Evolutionary conservation across 2,113 vertebrate genomes (phyloP).

Genomic region (Prionailurus viverrinus): DNA sequence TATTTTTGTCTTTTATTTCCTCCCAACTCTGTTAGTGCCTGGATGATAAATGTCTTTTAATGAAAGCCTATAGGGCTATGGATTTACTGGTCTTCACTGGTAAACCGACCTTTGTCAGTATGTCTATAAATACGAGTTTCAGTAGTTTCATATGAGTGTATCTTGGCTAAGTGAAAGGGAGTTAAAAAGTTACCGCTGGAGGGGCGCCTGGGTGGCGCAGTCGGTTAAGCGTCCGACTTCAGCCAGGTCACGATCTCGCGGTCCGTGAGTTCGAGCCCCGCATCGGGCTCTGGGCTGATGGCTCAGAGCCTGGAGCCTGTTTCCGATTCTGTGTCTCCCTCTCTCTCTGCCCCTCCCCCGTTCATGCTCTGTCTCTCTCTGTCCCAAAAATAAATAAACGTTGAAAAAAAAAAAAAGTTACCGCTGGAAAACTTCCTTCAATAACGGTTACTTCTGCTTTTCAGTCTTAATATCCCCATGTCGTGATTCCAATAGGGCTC

Average conservation of each 20-base stretch:
- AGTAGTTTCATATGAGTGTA: conserved; percentile 21
- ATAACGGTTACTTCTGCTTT: conserved; percentile 42
- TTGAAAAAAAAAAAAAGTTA: background rate
- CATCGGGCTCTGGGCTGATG: no score
- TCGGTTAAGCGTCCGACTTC: no score
- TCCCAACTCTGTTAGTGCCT: conserved; percentile 54
- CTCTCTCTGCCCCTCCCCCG: no score
- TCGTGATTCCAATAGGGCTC: conserved; percentile 26
- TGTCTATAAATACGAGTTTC: background rate
- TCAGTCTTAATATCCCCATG: background rate
- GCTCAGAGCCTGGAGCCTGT: no score
- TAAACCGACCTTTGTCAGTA: background rate
- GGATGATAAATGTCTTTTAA: conserved; percentile 71
- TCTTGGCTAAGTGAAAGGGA: conserved; percentile 65
- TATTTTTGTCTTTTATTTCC: conserved; percentile 63
- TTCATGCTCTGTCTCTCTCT: no score
- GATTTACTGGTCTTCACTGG: conserved; percentile 45
- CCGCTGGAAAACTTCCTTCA: conserved; percentile 29
- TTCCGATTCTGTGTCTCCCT: no score
- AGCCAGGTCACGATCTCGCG: no score
- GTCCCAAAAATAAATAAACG: no score
- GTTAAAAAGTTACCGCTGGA: conserved; percentile 32
- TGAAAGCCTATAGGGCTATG: conserved; percentile 8
- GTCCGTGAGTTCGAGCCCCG: no score
- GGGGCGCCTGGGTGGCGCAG: no score